phyloP scores from a whole-genome alignment of 2,113 vertebrate genomes.

The Bos taurus region DNA sequence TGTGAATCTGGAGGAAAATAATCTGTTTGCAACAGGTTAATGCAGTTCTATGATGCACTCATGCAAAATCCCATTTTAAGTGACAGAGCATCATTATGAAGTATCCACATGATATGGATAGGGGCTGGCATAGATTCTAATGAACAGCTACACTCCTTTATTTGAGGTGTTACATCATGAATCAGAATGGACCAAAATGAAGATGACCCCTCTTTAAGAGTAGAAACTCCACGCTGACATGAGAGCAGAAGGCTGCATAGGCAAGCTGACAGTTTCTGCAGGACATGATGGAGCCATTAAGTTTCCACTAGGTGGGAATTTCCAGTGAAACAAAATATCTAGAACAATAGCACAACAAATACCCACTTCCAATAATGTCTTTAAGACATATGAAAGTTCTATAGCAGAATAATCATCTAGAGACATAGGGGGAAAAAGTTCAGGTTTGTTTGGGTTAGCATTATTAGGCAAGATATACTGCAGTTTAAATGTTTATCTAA shows the following conservation, averaged over 20 bases:
- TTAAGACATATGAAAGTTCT: not conserved
- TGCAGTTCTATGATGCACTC: slow-evolving; percentile 11
- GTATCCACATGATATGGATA: slow-evolving; percentile 29
- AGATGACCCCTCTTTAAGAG: not conserved
- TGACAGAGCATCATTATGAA: slow-evolving; percentile 14
- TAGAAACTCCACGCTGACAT: not conserved
- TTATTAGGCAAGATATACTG: not conserved
- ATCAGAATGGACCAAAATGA: slow-evolving; percentile 9
- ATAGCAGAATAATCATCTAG: not conserved
- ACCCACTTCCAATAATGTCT: not conserved
- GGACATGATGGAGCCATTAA: not conserved
- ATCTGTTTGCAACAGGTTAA: slow-evolving; percentile 36
- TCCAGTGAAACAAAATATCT: not conserved
- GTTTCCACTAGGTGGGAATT: not conserved
- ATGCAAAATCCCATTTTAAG: slow-evolving; percentile 52
- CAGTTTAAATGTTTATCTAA: not conserved
- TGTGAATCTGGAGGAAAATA: slow-evolving; percentile 43
- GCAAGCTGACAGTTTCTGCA: not conserved
- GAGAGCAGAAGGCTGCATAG: not conserved
- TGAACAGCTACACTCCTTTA: not conserved
- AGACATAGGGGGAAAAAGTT: not conserved
- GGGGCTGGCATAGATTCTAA: not conserved
- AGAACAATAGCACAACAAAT: not conserved
- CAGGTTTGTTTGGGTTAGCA: not conserved
- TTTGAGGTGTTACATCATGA: not conserved